A percentile compares a stretch with the other conserved stretches of the same genome.
Evolutionary conservation across 2,888 invertebrate species (phyloP).

Genomic region (Cephus nigrinus): DNA sequence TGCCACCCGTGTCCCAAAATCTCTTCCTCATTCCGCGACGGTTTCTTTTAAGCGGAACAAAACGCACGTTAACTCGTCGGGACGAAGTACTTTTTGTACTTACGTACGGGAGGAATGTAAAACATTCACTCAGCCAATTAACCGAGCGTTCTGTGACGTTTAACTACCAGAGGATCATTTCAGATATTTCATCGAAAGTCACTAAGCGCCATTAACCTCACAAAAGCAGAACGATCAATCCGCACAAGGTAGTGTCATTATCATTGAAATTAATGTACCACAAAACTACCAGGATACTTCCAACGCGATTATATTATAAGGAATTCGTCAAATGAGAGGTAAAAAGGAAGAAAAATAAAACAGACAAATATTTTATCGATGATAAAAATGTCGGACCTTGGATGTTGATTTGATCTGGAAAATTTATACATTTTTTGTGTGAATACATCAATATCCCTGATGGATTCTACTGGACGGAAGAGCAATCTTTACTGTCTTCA

Average conservation of each 20-base stretch:
- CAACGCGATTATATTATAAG: background rate
- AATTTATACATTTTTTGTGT: background rate
- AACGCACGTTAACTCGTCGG: background rate
- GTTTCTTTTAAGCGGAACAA: background rate
- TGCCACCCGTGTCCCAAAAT: background rate
- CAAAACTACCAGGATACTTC: background rate
- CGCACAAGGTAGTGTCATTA: background rate
- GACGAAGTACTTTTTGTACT: too few species aligned
- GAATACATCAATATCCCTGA: background rate
- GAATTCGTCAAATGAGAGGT: background rate
- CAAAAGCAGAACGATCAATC: background rate
- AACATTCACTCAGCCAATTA: background rate
- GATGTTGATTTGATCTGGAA: background rate
- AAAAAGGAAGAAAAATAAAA: background rate
- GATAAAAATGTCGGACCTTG: background rate
- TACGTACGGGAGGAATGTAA: background rate
- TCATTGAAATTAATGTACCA: background rate
- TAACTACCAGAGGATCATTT: background rate
- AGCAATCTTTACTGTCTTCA: background rate
- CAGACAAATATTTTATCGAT: background rate
- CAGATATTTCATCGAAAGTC: background rate
- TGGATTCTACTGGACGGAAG: background rate
- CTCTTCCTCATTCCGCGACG: constrained; percentile 6
- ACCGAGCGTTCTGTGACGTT: background rate
- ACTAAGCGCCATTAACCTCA: background rate